These are phyloP conservation scores for Tetramorium simillimum DNA, from an alignment of 1,140 invertebrate species.

Conservation along the genomic window DNA sequence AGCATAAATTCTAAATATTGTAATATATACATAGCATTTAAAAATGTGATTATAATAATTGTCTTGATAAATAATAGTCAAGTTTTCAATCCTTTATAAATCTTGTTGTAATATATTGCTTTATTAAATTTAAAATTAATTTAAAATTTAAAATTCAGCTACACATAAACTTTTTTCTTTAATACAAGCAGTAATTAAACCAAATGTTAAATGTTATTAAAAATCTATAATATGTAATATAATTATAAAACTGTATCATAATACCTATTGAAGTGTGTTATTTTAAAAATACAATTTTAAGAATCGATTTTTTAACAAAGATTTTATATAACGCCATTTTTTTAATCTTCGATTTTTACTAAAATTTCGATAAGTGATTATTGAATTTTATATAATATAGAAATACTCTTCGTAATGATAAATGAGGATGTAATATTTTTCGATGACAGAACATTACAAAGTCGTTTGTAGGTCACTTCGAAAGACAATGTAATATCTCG, in stretches of 20 bases:
- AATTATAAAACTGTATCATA: not conserved
- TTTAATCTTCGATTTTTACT: not conserved
- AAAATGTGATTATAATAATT: not conserved
- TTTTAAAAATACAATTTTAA: not conserved
- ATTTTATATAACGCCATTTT: not conserved
- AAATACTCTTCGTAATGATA: not conserved
- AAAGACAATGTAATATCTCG: slow-evolving; percentile 25
- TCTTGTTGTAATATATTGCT: not conserved
- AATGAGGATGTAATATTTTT: not conserved
- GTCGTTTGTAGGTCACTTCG: slow-evolving; percentile 14
- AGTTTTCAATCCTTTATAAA: not conserved
- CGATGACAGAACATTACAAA: not conserved
- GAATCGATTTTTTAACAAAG: not conserved
- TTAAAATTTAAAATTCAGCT: not conserved
- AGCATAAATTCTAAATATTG: not conserved
- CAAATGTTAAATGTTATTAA: not conserved
- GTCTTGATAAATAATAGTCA: not conserved
- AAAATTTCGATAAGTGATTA: not conserved
- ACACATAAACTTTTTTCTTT: not conserved
- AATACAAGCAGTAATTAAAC: not conserved
- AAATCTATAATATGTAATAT: not conserved
- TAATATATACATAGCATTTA: not conserved
- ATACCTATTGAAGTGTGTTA: not conserved
- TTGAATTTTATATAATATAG: not conserved
- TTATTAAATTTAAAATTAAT: not conserved